Evolutionary conservation across 2,888 invertebrate genomes (phyloP).

Genomic region (Tetheella fluctuosa): DNA sequence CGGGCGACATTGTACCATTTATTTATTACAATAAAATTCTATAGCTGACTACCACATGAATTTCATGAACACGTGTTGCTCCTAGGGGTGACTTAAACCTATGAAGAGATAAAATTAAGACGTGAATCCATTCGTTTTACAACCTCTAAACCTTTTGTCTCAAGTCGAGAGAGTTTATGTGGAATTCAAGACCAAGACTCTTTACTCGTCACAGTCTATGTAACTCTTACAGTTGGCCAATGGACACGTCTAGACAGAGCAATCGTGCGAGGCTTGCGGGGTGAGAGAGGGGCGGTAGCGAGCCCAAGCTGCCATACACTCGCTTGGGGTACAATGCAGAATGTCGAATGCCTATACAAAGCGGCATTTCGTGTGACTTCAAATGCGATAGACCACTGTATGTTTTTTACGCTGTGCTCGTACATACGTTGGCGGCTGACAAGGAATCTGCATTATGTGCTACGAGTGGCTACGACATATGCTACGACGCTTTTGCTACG

Average conservation of each 20-base stretch:
- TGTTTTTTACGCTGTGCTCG: too few species aligned
- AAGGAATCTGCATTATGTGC: slow-evolving; percentile 7
- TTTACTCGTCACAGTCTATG: too few species aligned
- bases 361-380: too few species aligned
- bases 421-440: background rate
- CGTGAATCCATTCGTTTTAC: slow-evolving; percentile 11
- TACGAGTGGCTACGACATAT: slow-evolving; percentile 5
- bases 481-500: slow-evolving; percentile 6
- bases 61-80: slow-evolving; percentile 11
- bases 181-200: slow-evolving; percentile 6
- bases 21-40: background rate
- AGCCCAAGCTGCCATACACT: too few species aligned
- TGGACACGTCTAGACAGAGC: too few species aligned
- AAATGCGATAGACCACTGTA: too few species aligned
- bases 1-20: background rate
- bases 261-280: too few species aligned
- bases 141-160: slow-evolving; percentile 9
- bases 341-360: too few species aligned
- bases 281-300: too few species aligned
- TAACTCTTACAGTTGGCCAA: too few species aligned
- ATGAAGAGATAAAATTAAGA: slow-evolving; percentile 12
- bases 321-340: too few species aligned
- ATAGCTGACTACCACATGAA: slow-evolving; percentile 8
- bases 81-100: background rate
- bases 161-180: slow-evolving; percentile 1